A percentile compares a stretch with the other conserved stretches of the same genome.
These are phyloP conservation scores for Merodon equestris DNA, from an alignment of 2,888 invertebrate genomes.

Conservation along the genomic window DNA sequence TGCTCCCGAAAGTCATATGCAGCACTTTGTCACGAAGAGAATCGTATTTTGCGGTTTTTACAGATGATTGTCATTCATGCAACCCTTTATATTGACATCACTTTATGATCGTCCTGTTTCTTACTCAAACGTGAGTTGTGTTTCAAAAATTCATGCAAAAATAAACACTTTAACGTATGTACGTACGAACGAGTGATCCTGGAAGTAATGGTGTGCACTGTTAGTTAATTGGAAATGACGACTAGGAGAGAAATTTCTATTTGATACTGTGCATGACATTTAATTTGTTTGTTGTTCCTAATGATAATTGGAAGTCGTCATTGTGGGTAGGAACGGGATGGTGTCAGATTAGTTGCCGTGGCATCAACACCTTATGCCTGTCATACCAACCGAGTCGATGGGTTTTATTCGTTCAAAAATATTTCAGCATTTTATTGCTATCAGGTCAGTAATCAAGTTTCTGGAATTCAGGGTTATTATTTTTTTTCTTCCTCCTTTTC, in stretches of 20 bases:
- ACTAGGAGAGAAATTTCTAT: slow-evolving; percentile 28
- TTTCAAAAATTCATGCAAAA: slow-evolving; percentile 54
- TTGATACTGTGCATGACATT: slow-evolving; percentile 45
- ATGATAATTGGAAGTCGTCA: slow-evolving; percentile 37
- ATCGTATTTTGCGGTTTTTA: slow-evolving; percentile 54
- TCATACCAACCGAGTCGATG: background rate
- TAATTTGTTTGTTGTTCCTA: slow-evolving; percentile 59
- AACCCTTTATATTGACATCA: background rate
- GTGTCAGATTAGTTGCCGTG: slow-evolving; percentile 12
- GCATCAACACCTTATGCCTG: slow-evolving; percentile 22
- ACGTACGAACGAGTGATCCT: slow-evolving; percentile 15
- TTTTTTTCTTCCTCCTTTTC: background rate
- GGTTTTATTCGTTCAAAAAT: slow-evolving; percentile 28
- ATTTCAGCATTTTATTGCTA: slow-evolving; percentile 32
- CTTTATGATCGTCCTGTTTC: background rate
- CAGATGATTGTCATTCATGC: slow-evolving; percentile 20
- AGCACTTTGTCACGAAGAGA: slow-evolving; percentile 31
- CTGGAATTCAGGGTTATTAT: slow-evolving; percentile 16
- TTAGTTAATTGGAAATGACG: slow-evolving; percentile 51
- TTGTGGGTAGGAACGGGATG: background rate
- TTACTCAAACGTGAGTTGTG: slow-evolving; percentile 19
- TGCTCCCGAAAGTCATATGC: slow-evolving; percentile 15
- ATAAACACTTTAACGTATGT: slow-evolving; percentile 53
- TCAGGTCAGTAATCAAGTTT: background rate
- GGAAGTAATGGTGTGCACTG: slow-evolving; percentile 52